Conservation (phyloP, 2,797 vertebrate genomes). For the Myiotriccus ornatus region DNA sequence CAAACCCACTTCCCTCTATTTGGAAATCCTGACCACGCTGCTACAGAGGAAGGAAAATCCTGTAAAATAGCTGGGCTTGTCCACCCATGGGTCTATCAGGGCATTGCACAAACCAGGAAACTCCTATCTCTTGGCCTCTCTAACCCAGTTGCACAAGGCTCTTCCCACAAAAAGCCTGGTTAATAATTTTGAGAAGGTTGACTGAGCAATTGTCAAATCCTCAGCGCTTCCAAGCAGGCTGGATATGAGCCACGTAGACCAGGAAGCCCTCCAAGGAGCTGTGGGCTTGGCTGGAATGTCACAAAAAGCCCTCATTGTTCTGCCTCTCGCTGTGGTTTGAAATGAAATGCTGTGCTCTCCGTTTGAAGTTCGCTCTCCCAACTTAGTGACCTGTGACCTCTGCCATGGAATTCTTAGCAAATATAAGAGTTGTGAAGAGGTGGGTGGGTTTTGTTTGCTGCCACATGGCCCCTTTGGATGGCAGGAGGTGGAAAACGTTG, state of each 20-base stretch:
- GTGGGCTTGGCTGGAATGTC: constrained; percentile 23
- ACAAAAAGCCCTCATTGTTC: background rate
- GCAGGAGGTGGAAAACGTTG: accelerated
- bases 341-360: background rate
- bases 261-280: background rate
- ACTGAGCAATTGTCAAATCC: background rate
- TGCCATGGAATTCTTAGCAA: background rate
- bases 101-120: background rate
- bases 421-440: background rate
- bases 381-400: background rate
- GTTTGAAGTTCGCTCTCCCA: background rate
- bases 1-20: background rate
- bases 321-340: background rate
- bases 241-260: background rate
- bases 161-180: background rate
- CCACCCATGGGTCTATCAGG: background rate
- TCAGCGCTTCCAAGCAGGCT: background rate
- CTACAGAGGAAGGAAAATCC: accelerated
- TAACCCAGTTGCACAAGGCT: background rate
- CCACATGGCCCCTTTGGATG: background rate
- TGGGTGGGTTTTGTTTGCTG: background rate
- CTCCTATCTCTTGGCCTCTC: background rate
- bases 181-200: background rate
- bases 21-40: background rate
- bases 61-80: background rate